phyloP scores from a whole-genome alignment of 2,113 vertebrate genomes.

The Ceyx margarethae region DNA sequence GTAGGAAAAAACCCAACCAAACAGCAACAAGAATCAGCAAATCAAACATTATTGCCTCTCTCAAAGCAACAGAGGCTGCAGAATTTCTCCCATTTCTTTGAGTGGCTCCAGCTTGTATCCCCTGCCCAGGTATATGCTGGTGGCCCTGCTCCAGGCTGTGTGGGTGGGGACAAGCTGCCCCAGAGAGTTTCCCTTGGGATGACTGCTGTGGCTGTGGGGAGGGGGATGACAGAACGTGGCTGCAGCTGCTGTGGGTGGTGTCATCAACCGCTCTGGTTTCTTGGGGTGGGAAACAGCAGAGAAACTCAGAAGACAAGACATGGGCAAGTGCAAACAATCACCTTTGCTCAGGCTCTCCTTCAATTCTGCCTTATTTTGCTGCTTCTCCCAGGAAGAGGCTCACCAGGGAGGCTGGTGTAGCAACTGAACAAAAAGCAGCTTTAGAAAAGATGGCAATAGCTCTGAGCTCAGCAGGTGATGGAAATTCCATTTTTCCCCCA shows the following conservation, averaged over 20 bases:
- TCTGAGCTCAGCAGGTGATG: neutral
- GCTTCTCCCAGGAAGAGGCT: neutral
- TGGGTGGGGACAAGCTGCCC: neutral
- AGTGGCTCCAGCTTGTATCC: neutral
- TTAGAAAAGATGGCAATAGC: neutral
- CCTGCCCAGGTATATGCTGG: neutral
- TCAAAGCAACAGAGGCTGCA: neutral
- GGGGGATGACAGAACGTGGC: neutral
- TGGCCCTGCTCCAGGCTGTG: rapidly evolving
- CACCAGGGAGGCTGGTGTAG: neutral
- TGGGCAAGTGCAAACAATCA: neutral
- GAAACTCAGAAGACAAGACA: neutral
- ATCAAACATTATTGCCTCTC: neutral
- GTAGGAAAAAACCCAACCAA: neutral
- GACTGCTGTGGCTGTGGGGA: too few relatives aligned
- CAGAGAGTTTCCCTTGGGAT: neutral
- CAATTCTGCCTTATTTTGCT: neutral
- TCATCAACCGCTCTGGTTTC: neutral
- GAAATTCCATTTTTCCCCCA: neutral
- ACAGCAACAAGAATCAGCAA: neutral
- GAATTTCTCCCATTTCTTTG: neutral
- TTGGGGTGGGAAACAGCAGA: neutral
- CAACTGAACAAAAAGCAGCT: neutral
- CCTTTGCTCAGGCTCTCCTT: neutral
- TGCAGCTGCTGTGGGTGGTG: neutral